Conservation (phyloP, 2,888 invertebrate genomes). For the Mythimna pallens region DNA sequence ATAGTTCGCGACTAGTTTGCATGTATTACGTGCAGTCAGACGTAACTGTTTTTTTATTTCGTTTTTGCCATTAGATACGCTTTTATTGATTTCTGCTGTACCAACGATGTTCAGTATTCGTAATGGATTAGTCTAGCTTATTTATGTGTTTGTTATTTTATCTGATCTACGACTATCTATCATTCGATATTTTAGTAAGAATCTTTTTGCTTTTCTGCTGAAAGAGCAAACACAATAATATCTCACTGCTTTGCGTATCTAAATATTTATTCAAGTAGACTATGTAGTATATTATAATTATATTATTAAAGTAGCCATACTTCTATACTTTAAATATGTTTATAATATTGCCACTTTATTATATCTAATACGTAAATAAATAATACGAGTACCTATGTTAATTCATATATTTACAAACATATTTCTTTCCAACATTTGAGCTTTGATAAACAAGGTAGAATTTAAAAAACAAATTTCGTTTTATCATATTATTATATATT, state of each 20-base stretch:
- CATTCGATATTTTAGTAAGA: conserved; percentile 13
- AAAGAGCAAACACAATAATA: neutral
- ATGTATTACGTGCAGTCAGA: conserved; percentile 74
- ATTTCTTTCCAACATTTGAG: neutral
- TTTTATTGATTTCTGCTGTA: conserved; percentile 69
- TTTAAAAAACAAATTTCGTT: neutral
- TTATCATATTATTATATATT: neutral
- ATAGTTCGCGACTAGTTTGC: conserved; percentile 78
- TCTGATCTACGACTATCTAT: conserved; percentile 15
- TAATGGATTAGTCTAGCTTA: conserved; percentile 29
- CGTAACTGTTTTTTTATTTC: conserved; percentile 58
- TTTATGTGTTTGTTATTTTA: conserved; percentile 19
- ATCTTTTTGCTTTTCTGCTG: conserved; percentile 5
- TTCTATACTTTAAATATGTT: neutral
- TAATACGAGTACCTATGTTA: neutral
- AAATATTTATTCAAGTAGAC: conserved; percentile 26
- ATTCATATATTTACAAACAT: neutral
- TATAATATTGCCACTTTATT: neutral
- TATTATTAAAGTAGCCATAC: conserved; percentile 17
- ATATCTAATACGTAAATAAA: neutral
- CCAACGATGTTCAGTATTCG: conserved; percentile 40
- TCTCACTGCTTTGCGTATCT: conserved; percentile 6
- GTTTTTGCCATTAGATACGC: conserved; percentile 62
- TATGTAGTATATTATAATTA: conserved; percentile 4
- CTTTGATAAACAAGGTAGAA: conserved; percentile 7